phyloP scores from a whole-genome alignment of 2,113 vertebrate species.

The Rhea pennata region DNA sequence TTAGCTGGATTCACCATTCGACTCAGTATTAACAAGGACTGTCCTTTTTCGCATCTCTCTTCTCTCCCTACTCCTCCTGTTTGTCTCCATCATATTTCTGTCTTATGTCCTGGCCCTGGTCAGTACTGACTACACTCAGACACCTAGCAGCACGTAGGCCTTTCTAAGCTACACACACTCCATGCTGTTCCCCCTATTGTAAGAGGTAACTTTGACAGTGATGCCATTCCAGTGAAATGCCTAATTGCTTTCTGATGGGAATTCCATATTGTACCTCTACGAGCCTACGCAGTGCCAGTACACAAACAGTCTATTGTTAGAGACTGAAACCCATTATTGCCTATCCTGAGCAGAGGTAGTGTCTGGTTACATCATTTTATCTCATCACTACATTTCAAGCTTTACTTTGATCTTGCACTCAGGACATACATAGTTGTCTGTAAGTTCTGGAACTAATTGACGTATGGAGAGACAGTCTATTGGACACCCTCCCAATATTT shows the following conservation, averaged over 20 bases:
- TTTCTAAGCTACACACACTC: background rate
- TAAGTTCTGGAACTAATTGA: background rate
- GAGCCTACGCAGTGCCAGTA: background rate
- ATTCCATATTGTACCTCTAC: background rate
- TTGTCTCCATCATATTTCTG: background rate
- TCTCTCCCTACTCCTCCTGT: background rate
- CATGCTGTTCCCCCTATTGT: background rate
- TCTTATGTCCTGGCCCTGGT: background rate
- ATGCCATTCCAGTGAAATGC: background rate
- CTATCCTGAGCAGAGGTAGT: background rate
- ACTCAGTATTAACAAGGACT: background rate
- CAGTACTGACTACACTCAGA: no score
- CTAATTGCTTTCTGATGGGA: background rate
- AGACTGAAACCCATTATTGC: background rate
- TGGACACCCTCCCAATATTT: background rate
- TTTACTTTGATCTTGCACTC: background rate
- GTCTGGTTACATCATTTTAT: background rate
- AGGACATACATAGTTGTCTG: background rate
- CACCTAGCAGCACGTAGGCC: background rate
- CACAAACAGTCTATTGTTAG: background rate
- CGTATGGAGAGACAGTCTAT: background rate
- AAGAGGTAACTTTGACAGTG: background rate
- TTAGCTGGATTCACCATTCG: background rate
- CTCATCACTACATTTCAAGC: background rate
- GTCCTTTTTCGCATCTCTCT: background rate